These are phyloP conservation scores for Clinocottus analis DNA, from an alignment of 2,113 vertebrate species.

Conservation along the genomic window DNA sequence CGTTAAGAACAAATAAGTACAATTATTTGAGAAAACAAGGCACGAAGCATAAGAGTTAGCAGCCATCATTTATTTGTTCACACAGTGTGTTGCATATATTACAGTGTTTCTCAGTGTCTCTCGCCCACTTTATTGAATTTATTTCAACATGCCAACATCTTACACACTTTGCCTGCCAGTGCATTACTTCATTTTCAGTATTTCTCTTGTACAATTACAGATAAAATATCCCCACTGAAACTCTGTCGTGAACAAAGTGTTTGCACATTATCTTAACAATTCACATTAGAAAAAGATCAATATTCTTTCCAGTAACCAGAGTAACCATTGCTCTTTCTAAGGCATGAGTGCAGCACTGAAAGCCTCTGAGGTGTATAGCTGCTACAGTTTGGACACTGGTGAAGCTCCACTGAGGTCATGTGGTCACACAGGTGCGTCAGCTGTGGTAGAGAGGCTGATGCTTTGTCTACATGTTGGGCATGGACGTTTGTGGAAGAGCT, in stretches of 20 bases:
- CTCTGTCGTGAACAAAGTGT: neutral
- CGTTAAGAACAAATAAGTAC: slow-evolving; percentile 61
- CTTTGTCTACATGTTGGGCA: slow-evolving; percentile 89
- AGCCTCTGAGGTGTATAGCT: neutral
- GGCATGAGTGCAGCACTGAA: neutral
- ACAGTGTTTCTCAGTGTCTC: slow-evolving; percentile 32
- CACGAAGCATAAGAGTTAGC: slow-evolving; percentile 32
- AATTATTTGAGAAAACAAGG: slow-evolving; percentile 62
- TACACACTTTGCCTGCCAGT: neutral
- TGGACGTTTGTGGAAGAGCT: slow-evolving; percentile 79
- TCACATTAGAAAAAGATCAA: neutral
- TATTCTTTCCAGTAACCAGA: neutral
- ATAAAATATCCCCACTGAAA: slow-evolving; percentile 14
- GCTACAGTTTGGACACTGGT: neutral
- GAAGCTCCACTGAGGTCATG: slow-evolving; percentile 22
- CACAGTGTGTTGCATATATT: slow-evolving; percentile 49
- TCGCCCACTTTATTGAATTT: slow-evolving; percentile 10
- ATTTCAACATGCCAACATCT: slow-evolving; percentile 7
- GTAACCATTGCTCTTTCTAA: neutral
- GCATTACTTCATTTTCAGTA: neutral
- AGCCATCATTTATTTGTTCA: slow-evolving; percentile 59
- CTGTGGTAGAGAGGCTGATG: slow-evolving; percentile 85
- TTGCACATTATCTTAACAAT: slow-evolving; percentile 4
- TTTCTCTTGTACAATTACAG: neutral
- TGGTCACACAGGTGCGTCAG: slow-evolving; percentile 45